Conservation (phyloP, 2,888 invertebrate species). For the Tenthredo scrophulariae region DNA sequence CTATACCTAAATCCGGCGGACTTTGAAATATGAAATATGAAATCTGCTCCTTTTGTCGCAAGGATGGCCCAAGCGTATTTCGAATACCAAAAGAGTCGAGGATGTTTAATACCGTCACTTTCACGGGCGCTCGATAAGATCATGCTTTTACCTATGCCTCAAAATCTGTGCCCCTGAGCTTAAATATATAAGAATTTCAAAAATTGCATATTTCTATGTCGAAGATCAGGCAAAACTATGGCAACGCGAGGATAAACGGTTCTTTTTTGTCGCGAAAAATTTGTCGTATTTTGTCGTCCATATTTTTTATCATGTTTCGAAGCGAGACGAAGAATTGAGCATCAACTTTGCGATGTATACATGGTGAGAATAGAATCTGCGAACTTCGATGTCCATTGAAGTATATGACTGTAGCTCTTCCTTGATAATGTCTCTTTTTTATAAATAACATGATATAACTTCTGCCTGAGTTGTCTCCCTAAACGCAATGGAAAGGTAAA, state of each 20-base stretch:
- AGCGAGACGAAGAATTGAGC: not conserved
- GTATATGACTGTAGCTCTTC: not conserved
- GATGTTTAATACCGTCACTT: not conserved
- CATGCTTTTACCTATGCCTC: not conserved
- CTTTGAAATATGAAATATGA: not conserved
- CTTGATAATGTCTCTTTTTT: not conserved
- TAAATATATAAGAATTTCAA: too few species aligned
- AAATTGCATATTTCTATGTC: not conserved
- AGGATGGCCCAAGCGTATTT: not conserved
- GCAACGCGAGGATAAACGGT: not conserved
- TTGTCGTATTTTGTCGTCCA: not conserved
- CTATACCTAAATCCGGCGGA: not conserved
- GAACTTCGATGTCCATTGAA: not conserved
- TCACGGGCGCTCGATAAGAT: not conserved
- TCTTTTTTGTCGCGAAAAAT: not conserved
- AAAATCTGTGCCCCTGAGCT: too few species aligned
- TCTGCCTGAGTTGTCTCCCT: not conserved
- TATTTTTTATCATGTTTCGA: not conserved
- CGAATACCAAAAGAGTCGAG: not conserved
- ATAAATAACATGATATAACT: not conserved
- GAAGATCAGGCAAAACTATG: not conserved
- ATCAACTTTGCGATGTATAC: not conserved
- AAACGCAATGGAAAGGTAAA: not conserved
- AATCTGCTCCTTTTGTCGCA: not conserved
- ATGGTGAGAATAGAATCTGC: not conserved